These are phyloP conservation scores for Platerodrilus igneus DNA, from an alignment of 2,888 invertebrate genomes.

Conservation along the genomic window DNA sequence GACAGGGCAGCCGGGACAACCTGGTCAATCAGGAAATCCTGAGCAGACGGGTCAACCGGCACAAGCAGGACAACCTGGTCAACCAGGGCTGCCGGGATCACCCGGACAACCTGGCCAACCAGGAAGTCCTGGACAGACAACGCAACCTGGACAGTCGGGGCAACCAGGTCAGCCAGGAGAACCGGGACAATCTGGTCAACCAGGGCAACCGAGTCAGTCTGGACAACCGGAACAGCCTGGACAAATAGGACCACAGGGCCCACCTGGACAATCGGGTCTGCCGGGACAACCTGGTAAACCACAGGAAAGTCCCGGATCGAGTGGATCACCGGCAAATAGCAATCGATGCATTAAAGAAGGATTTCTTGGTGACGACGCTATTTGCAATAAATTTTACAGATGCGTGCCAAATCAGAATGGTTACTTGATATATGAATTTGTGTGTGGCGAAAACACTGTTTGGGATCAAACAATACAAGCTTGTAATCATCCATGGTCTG, in stretches of 20 bases:
- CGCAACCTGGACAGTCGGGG: slow-evolving; percentile 21
- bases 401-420: slow-evolving; percentile 62
- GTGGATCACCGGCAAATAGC: no score
- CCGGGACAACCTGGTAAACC: slow-evolving; percentile 18
- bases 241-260: slow-evolving; percentile 10
- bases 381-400: slow-evolving; percentile 73
- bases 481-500: slow-evolving; percentile 22
- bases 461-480: slow-evolving; percentile 17
- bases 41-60: no score
- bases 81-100: slow-evolving; percentile 12
- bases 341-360: no score
- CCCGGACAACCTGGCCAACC: slow-evolving; percentile 25
- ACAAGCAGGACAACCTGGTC: no score
- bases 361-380: slow-evolving; percentile 28
- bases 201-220: slow-evolving; percentile 30
- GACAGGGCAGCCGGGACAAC: slow-evolving; percentile 17
- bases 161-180: slow-evolving; percentile 21
- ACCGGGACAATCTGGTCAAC: slow-evolving; percentile 23
- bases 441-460: slow-evolving; percentile 54
- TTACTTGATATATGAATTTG: slow-evolving; percentile 64
- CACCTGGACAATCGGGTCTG: slow-evolving; percentile 23
- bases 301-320: no score
- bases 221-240: slow-evolving; percentile 27
- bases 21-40: slow-evolving; percentile 14
- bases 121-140: slow-evolving; percentile 23